Base-by-base conservation (phyloP, 2,888 invertebrate species). In the Pocota personata region DNA sequence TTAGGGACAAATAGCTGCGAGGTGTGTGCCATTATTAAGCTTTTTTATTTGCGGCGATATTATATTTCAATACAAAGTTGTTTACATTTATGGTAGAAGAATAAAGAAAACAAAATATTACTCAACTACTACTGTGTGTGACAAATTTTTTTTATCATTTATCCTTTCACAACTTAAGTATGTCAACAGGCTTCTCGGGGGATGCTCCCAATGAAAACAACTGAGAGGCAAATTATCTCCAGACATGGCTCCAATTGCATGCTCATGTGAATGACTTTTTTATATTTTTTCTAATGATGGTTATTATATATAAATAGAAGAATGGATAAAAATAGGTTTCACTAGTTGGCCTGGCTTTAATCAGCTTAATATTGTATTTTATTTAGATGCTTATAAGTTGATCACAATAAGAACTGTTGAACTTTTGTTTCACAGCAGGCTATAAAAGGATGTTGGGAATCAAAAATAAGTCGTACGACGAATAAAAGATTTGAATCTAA, bases 141-240 rank as follows among this genome's bases (percentile, higher is more conserved):
- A 66, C 46, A 64, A 27, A 27, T 66, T 73, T 50, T 72, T 35
- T 52, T 46, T 46, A 21, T 48, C 5, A 37, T 80, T 73, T 67
- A 73, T 80, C 73, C 80, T 73, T 80, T 80, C 80, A 80, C 73
- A 80, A 80, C 58, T 73, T 73, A 73, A 58, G 73, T 80, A 32
- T 80, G 80, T 73, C 80, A 80, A 66, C 66, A 73, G 73, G 58
- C 73, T 37, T 46, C 80, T 73, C 32, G 73, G 66, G 60, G 80
- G 66, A 50, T 72, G 64, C 46, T 55, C 21, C 16, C 64, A 66
- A 58, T 72, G 62, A 58, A 72, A 64, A 64, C 71, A 79, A 64
- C 64, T 50, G 37, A 27, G 27, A 79, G 78, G 48, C 78, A 30
- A 72, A 72, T 79, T 79, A 64, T 72, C 6, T 46, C 14, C 21